Evolutionary conservation across 2,797 vertebrate genomes (phyloP).

Genomic region (Monodelphis domestica): DNA sequence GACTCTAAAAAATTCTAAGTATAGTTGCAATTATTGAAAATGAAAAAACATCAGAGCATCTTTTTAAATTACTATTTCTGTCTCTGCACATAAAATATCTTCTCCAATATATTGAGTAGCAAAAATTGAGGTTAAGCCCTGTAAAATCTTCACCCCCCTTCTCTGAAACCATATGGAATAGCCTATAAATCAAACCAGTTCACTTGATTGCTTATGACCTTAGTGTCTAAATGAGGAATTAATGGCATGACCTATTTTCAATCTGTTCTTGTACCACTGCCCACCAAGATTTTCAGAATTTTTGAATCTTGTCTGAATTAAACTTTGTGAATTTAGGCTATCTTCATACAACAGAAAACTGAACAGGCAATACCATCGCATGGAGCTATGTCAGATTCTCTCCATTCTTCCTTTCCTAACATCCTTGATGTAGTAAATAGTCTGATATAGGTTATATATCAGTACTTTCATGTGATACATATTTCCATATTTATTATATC

Average conservation of each 20-base stretch:
- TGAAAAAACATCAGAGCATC: background rate
- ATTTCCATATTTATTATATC: too few species aligned
- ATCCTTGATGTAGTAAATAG: too few species aligned
- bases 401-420: too few species aligned
- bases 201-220: constrained; percentile 17
- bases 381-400: too few species aligned
- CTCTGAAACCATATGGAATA: constrained; percentile 23
- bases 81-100: background rate
- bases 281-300: constrained; percentile 22
- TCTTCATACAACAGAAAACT: background rate
- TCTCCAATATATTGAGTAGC: background rate
- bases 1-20: constrained; percentile 11
- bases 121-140: constrained; percentile 11
- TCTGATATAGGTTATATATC: too few species aligned
- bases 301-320: constrained; percentile 1
- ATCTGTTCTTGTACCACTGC: background rate
- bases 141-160: background rate
- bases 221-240: constrained; percentile 18
- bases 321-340: background rate
- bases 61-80: constrained; percentile 12
- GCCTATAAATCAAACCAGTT: background rate
- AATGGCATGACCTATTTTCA: background rate
- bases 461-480: too few species aligned
- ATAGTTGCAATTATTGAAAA: constrained; percentile 1
- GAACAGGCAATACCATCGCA: background rate